These are phyloP conservation scores for Catostomus latipinnis DNA, from an alignment of 2,797 vertebrate species.

Conservation along the genomic window DNA sequence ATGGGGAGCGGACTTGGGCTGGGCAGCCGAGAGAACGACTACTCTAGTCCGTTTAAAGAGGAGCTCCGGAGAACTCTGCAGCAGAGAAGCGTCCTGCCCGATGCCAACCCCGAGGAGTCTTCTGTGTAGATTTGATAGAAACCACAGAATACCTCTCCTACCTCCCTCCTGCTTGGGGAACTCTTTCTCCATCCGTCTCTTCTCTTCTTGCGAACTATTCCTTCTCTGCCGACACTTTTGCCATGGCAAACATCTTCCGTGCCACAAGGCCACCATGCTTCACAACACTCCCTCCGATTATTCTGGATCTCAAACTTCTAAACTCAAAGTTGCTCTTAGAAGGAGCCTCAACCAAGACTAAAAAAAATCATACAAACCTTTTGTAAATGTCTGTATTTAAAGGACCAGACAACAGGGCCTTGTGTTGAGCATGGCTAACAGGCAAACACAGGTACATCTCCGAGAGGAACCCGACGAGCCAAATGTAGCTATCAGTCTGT, in stretches of 20 bases:
- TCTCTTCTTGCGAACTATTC: conserved; percentile 61
- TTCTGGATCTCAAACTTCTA: conserved; percentile 14
- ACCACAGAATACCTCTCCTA: conserved; percentile 76
- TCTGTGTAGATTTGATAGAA: conserved; percentile 82
- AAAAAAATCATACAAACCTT: conserved; percentile 48
- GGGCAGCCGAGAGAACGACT: conserved; percentile 80
- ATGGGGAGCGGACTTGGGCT: conserved; percentile 72
- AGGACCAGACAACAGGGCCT: conserved; percentile 26
- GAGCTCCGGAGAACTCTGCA: conserved; percentile 93
- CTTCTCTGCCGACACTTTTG: conserved; percentile 60
- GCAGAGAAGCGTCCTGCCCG: conserved; percentile 91
- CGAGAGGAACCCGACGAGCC: conserved; percentile 28
- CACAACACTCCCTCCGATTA: conserved; percentile 26
- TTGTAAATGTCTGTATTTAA: conserved; percentile 76
- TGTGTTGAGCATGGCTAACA: conserved; percentile 37
- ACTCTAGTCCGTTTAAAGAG: conserved; percentile 89
- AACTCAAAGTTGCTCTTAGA: background rate
- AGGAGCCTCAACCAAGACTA: background rate
- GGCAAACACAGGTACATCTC: conserved; percentile 40
- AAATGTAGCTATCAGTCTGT: conserved; percentile 30
- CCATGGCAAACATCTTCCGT: conserved; percentile 16
- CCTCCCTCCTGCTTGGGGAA: conserved; percentile 79
- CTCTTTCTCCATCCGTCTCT: conserved; percentile 67
- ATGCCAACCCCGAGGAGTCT: conserved; percentile 96
- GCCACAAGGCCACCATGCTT: conserved; percentile 55